Evolutionary conservation across 35 echinoderm and acorn worm genomes (phyloP), one percentile per base, ranked within the genome.

Genomic region (Stichopus chloronotus): DNA sequence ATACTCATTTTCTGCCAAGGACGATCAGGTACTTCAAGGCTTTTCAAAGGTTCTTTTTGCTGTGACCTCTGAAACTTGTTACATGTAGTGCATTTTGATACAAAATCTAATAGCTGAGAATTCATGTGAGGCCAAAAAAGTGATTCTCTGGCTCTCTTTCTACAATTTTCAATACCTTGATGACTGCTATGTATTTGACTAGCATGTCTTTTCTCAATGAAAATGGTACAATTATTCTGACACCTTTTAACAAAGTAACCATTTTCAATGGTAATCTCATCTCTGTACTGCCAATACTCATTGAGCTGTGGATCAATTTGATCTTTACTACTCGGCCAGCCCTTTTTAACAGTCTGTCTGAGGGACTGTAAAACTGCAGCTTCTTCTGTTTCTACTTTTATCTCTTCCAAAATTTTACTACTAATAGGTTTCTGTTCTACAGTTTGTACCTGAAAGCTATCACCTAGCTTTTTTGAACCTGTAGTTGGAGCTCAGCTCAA

Each of bases 1-100:
- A 25, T 90, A 94, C 4, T 78, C n/a, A n/a, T n/a, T n/a, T n/a
- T n/a, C n/a, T n/a, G n/a, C n/a, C n/a, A n/a, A n/a, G n/a, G n/a
- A n/a, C 63, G 16, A 55, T 63, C 58, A 86, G 92, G 16, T 71
- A 30, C 21, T 23, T 43, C 1, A 94, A 19, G n/a, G 81, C 60
- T 68, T 98, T 91, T 63, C 57, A 30, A 55, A 98, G 43, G 13
- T n/a, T n/a, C n/a, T n/a, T n/a, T n/a, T n/a, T n/a, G n/a, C n/a
- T n/a, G n/a, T n/a, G n/a, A n/a, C n/a, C n/a, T n/a, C n/a, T n/a
- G n/a, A n/a, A n/a, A n/a, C n/a, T n/a, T n/a, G n/a, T n/a, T n/a
- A n/a, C n/a, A n/a, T n/a, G n/a, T n/a, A n/a, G n/a, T n/a, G n/a
- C n/a, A n/a, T n/a, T n/a, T n/a, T n/a, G n/a, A n/a, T n/a, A n/a